Evolutionary conservation across 2,888 invertebrate species (phyloP), one percentile per base, ranked within the genome.

Genomic region (Maniola hyperantus): DNA sequence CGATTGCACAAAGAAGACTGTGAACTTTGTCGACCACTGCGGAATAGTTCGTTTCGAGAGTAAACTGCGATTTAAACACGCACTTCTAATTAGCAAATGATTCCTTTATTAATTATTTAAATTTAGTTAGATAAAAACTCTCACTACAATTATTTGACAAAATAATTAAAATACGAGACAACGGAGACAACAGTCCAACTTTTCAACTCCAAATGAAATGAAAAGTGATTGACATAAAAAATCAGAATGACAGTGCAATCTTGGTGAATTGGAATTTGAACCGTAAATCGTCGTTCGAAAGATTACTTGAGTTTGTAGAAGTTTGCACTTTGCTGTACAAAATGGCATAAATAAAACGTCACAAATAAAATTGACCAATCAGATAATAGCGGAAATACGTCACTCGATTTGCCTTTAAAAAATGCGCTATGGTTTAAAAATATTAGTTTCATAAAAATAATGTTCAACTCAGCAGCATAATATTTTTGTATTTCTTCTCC

Each of bases 11-110:
- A 61, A 61, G 61, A 51, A 6, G 60, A 60, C 48, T 60, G 59
- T 46, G 48, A 50, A 63, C 78, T 82, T 78, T 78, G 82, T 77
- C 77, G 77, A 78, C 79, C 78, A 76, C 79, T 79, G 76, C 81
- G 77, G 75, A 60, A 59, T 65, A 80, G 65, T 64, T 46, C 44
- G 15, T 11, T 48, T 34, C 18, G n/a, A 69, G 15, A 62, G 58
- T 50, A 44, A 62, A 33, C 39, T 63, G 46, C 46, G 48, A 50
- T 50, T 7, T 54, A 57, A 15, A n/a, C 42, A 10, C 57, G 46
- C 68, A 53, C 57, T 36, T 33, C 11, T 51, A 39, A 34, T 15
- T 11, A 20, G 59, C 34, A 15, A 59, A 18, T 8, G 6, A 58
- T 15, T 46, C 8, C 11, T 46, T n/a, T 34, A 7, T 15, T 48